phyloP scores from a whole-genome alignment of 1,140 invertebrate genomes.

The Temnothorax nylanderi region DNA sequence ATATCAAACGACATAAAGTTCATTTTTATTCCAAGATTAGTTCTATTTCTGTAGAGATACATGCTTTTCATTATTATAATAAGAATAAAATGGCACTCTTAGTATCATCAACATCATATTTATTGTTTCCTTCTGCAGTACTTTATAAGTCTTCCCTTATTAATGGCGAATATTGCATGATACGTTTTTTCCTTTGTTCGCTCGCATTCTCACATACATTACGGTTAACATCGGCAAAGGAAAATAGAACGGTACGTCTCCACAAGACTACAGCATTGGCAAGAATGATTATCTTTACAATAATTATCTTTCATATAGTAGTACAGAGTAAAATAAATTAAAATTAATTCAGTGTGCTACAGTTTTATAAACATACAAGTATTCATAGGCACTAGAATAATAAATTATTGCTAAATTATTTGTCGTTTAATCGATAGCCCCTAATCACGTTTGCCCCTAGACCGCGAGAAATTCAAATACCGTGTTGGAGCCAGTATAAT shows the following conservation, averaged over 20 bases:
- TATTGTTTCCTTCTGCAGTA: slow-evolving; percentile 50
- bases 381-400: slow-evolving; percentile 66
- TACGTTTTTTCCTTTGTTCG: slow-evolving; percentile 26
- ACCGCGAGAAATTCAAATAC: slow-evolving; percentile 22
- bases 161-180: slow-evolving; percentile 61
- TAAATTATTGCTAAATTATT: slow-evolving; percentile 69
- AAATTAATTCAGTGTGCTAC: slow-evolving; percentile 13
- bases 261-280: slow-evolving; percentile 68
- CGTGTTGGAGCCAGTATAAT: background rate
- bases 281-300: slow-evolving; percentile 72
- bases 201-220: slow-evolving; percentile 52
- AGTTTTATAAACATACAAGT: slow-evolving; percentile 52
- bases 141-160: slow-evolving; percentile 68
- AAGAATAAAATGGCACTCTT: slow-evolving; percentile 32
- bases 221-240: slow-evolving; percentile 45
- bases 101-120: slow-evolving; percentile 53
- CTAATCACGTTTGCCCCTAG: background rate
- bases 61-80: background rate
- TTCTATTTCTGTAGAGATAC: background rate
- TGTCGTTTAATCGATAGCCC: slow-evolving; percentile 4
- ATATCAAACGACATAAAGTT: background rate
- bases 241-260: slow-evolving; percentile 50
- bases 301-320: slow-evolving; percentile 20
- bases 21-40: background rate
- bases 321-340: slow-evolving; percentile 54